Conservation (phyloP, 1,140 invertebrate species). For the Brachionus asplanchnoidis region DNA sequence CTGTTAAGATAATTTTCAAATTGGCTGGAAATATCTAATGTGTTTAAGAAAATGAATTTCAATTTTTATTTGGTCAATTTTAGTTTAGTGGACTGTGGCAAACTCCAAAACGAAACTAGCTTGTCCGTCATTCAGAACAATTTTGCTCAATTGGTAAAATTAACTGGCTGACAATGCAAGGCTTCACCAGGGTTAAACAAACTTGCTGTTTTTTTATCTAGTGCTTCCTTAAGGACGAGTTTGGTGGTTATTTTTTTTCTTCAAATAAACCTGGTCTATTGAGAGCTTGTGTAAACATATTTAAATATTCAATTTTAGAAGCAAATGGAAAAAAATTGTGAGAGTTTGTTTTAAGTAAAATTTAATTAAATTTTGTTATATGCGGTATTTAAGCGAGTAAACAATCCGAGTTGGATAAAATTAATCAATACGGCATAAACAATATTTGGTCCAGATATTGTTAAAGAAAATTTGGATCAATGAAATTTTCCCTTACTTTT, state of each 20-base stretch:
- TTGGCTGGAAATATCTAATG: constrained; percentile 17
- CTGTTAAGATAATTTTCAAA: constrained; percentile 20
- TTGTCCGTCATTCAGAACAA: background rate
- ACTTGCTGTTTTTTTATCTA: background rate
- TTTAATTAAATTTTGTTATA: background rate
- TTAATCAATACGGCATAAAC: background rate
- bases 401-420: background rate
- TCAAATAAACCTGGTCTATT: background rate
- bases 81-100: background rate
- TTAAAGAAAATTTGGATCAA: background rate
- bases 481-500: background rate
- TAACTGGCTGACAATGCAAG: background rate
- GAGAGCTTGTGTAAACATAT: background rate
- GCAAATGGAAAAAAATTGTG: background rate
- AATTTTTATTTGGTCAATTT: background rate
- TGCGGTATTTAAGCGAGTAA: background rate
- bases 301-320: background rate
- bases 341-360: background rate
- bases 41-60: background rate
- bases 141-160: background rate
- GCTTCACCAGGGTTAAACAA: background rate
- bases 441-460: background rate
- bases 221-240: background rate
- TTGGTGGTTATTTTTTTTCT: background rate
- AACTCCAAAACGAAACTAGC: background rate